A percentile compares a stretch with the other conserved stretches of the same genome.
phyloP scores from a whole-genome alignment of 2,797 vertebrate genomes.

The Agapornis canus region DNA sequence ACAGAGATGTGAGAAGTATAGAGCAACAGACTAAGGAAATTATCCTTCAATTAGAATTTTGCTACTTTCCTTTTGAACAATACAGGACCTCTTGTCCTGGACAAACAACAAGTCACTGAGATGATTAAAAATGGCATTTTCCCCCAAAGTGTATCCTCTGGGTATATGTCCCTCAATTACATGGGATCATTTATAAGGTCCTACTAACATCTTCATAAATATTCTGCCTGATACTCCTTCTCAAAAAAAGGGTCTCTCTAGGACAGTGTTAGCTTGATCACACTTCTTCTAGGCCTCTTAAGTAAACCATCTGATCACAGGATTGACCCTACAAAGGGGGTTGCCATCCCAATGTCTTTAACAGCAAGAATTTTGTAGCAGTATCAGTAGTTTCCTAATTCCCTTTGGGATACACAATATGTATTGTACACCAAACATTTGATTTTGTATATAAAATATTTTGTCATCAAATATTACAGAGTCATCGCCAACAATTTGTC shows the following conservation, averaged over 20 bases:
- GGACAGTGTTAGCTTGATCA: not conserved
- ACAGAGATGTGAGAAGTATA: not conserved
- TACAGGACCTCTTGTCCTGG: not conserved
- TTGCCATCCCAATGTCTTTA: not conserved
- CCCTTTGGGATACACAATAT: not conserved
- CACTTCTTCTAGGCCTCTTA: not conserved
- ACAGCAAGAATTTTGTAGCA: not conserved
- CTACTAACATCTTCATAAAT: not conserved
- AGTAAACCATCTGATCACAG: not conserved
- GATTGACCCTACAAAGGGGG: not conserved
- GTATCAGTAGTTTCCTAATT: not conserved
- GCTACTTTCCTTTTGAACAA: not conserved
- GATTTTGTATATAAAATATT: not conserved
- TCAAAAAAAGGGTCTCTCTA: not conserved
- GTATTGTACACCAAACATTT: not conserved
- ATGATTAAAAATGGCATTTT: not conserved
- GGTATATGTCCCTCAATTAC: not conserved
- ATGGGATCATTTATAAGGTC: not conserved
- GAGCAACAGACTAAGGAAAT: not conserved
- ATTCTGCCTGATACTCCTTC: not conserved
- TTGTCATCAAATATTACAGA: not conserved
- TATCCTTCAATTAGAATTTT: not conserved
- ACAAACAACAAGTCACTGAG: not conserved
- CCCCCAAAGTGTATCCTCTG: not conserved
- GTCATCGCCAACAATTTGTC: not conserved